Conservation (phyloP, 1,140 invertebrate species). For the Dermatophagoides farinae region DNA sequence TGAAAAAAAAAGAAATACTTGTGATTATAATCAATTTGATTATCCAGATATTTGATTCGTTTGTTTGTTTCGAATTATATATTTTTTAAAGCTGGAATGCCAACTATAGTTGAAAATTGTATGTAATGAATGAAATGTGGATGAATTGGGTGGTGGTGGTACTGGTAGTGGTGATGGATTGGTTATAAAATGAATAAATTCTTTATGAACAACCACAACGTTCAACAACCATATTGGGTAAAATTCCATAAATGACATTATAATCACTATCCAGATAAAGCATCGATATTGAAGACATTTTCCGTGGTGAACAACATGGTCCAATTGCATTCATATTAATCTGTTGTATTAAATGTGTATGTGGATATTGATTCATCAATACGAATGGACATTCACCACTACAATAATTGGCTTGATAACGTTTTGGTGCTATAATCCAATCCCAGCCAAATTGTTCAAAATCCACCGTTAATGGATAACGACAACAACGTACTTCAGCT, state of each 20-base stretch:
- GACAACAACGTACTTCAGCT: conserved; percentile 59
- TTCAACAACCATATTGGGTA: conserved; percentile 81
- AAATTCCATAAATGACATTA: conserved; percentile 64
- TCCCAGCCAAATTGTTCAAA: conserved; percentile 94
- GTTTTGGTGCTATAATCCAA: conserved; percentile 88
- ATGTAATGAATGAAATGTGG: no score
- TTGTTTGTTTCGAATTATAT: no score
- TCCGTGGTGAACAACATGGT: conserved; percentile 70
- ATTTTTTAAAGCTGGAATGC: no score
- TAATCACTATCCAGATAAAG: conserved; percentile 66
- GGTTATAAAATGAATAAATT: no score
- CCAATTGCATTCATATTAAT: conserved; percentile 45
- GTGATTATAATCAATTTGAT: no score
- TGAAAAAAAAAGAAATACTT: no score
- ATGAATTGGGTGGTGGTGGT: no score
- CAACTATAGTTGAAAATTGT: no score
- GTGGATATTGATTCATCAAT: conserved; percentile 70
- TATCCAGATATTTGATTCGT: no score
- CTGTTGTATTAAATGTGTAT: conserved; percentile 74
- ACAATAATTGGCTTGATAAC: conserved; percentile 90
- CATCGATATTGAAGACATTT: conserved; percentile 72
- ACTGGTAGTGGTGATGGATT: no score
- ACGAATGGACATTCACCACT: conserved; percentile 74
- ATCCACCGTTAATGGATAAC: conserved; percentile 76
- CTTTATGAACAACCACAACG: conserved; percentile 67